Evolutionary conservation across 2,888 invertebrate species (phyloP).

Genomic region (Tyria jacobaeae): DNA sequence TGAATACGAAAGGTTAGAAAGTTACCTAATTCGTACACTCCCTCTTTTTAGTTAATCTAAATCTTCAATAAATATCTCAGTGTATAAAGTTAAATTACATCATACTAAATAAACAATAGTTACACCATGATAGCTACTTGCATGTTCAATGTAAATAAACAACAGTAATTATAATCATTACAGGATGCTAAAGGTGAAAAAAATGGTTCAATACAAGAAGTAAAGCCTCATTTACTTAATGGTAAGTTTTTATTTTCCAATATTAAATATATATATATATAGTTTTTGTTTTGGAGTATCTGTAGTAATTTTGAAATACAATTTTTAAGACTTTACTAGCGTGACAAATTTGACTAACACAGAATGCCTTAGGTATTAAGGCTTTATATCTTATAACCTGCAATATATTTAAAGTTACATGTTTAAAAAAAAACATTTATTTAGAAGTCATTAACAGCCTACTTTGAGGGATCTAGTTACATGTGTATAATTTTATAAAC

Average conservation of each 20-base stretch:
- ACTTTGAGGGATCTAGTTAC: too few species aligned
- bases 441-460: too few species aligned
- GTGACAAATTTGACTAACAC: too few species aligned
- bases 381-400: too few species aligned
- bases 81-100: slow-evolving; percentile 1
- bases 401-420: too few species aligned
- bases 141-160: slow-evolving; percentile 14
- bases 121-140: not conserved
- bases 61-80: not conserved
- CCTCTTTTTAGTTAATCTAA: not conserved
- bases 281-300: too few species aligned
- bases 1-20: slow-evolving; percentile 6
- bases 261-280: too few species aligned
- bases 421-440: too few species aligned
- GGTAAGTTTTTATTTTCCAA: slow-evolving; percentile 67
- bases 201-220: slow-evolving; percentile 82
- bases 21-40: slow-evolving; percentile 11
- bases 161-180: slow-evolving; percentile 40
- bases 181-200: slow-evolving; percentile 80
- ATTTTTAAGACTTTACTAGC: not conserved
- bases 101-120: not conserved
- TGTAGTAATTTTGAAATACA: not conserved
- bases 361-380: too few species aligned
- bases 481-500: too few species aligned
- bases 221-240: slow-evolving; percentile 84